A percentile compares a stretch with the other conserved stretches of the same genome.
These are phyloP conservation scores for Siniperca knerii DNA, from an alignment of 2,113 vertebrate genomes.

Conservation along the genomic window DNA sequence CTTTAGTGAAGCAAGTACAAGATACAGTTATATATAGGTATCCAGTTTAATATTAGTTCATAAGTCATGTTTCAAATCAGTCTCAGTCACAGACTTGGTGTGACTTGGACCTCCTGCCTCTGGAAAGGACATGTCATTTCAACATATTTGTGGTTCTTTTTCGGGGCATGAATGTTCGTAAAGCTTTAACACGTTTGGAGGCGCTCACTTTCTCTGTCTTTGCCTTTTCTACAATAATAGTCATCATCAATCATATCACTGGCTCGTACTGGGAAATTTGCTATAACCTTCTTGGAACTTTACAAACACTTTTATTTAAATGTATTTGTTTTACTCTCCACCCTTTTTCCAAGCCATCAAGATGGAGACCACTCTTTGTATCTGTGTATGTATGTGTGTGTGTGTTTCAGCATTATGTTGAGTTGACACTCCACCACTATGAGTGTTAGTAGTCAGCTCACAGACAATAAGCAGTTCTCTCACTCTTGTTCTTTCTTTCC, in stretches of 20 bases:
- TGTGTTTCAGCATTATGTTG: conserved; percentile 24
- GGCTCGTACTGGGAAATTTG: background rate
- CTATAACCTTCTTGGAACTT: background rate
- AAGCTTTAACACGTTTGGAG: background rate
- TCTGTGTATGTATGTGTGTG: background rate
- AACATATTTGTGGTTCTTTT: conserved; percentile 3
- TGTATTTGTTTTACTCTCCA: background rate
- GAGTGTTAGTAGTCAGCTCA: conserved; percentile 54
- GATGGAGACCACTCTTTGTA: conserved; percentile 3
- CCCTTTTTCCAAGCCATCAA: conserved; percentile 7
- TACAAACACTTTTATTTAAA: background rate
- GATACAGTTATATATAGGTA: background rate
- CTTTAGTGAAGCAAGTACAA: background rate
- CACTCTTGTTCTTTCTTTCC: conserved; percentile 46
- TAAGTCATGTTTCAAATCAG: background rate
- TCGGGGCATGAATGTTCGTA: background rate
- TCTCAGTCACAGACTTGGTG: background rate
- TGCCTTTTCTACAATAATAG: conserved; percentile 1
- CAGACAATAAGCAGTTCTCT: conserved; percentile 58
- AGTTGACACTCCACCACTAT: conserved; percentile 52
- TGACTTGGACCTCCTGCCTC: conserved; percentile 10
- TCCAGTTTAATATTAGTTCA: conserved; percentile 8
- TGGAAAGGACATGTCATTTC: conserved; percentile 3
- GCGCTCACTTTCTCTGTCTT: background rate
- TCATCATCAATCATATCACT: background rate